phyloP scores from a whole-genome alignment of 2,888 invertebrate species.

The Pyrgus malvae region DNA sequence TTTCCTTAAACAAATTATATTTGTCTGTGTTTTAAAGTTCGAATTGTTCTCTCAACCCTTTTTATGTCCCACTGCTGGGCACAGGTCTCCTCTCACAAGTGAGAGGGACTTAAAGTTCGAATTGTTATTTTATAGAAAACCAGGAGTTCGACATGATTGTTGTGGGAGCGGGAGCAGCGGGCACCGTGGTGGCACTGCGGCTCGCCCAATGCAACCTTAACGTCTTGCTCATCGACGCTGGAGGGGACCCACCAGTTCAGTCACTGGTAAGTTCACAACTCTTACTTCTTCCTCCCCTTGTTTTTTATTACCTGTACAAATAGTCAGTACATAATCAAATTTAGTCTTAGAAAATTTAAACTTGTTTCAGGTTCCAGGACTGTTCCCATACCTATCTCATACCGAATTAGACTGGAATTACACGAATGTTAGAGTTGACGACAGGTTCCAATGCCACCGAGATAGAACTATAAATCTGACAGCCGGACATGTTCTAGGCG shows the following conservation, averaged over 20 bases:
- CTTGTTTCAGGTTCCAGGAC: conserved; percentile 28
- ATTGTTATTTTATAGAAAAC: conserved; percentile 14
- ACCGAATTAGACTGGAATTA: conserved; percentile 37
- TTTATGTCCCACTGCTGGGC: no score
- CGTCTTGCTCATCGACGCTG: conserved; percentile 43
- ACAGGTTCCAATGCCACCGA: conserved; percentile 29
- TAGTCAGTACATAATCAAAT: no score
- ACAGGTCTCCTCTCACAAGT: no score
- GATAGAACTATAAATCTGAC: conserved; percentile 28
- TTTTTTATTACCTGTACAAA: no score
- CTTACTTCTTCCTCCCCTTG: no score
- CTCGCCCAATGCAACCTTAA: conserved; percentile 32
- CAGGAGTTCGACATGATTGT: conserved; percentile 43
- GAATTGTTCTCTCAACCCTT: no score
- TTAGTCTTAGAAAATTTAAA: not conserved
- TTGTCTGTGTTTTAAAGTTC: no score
- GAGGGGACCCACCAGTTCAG: conserved; percentile 39
- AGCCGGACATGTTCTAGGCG: conserved; percentile 40
- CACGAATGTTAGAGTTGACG: conserved; percentile 31
- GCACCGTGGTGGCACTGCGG: conserved; percentile 40
- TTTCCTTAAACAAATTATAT: no score
- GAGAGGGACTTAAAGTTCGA: no score
- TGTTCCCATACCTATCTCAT: conserved; percentile 19
- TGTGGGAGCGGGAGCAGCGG: conserved; percentile 47
- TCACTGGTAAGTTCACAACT: conserved; percentile 37